Conservation (phyloP, 1,140 invertebrate genomes). For the Oscheius sp. region DNA sequence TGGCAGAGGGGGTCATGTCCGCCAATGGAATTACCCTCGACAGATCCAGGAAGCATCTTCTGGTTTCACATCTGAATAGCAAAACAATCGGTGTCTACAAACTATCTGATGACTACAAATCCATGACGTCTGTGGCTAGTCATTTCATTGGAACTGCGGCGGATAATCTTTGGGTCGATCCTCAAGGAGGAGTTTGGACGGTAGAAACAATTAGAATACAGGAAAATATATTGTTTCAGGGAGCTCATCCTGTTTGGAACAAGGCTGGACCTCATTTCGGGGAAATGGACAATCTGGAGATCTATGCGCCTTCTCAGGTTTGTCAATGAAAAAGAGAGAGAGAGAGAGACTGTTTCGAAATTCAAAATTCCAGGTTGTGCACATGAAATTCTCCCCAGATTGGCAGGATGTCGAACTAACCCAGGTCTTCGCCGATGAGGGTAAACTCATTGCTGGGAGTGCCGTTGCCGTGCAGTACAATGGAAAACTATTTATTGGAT, state of each 20-base stretch:
- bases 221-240: neutral
- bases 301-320: constrained; percentile 3
- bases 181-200: neutral
- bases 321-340: no score
- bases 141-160: neutral
- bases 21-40: constrained; percentile 13
- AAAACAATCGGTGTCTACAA: neutral
- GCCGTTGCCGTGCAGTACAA: neutral
- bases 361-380: neutral
- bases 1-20: neutral
- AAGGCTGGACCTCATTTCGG: neutral
- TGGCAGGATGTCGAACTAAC: neutral
- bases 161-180: constrained; percentile 8
- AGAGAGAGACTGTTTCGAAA: neutral
- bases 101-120: neutral
- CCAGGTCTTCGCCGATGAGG: neutral
- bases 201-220: neutral
- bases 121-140: neutral
- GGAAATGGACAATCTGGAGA: neutral
- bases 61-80: neutral
- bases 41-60: neutral
- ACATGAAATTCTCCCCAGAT: neutral
- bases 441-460: neutral
- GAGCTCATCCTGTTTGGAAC: neutral
- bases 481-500: neutral